Evolutionary conservation across 2,888 invertebrate species (phyloP).

Genomic region (Sceliomorpha sp.): DNA sequence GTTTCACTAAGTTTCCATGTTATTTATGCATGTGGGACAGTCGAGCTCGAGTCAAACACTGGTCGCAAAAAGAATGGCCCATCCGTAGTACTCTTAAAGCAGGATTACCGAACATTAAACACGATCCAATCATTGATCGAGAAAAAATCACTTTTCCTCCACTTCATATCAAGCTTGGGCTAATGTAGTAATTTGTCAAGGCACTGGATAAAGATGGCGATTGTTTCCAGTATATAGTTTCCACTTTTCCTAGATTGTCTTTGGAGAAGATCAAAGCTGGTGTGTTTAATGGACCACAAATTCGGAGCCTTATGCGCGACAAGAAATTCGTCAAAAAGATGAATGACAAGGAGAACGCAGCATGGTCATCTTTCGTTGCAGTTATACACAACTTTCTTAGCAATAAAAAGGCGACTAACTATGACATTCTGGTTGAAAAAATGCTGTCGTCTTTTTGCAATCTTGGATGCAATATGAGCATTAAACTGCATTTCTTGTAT

Average conservation of each 20-base stretch:
- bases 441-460: constrained; percentile 53
- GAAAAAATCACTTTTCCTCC: constrained; percentile 26
- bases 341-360: no score
- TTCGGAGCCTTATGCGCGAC: constrained; percentile 24
- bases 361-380: no score
- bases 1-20: constrained; percentile 41
- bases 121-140: constrained; percentile 11
- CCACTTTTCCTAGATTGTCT: constrained; percentile 18
- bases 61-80: background rate
- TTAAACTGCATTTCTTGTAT: constrained; percentile 67
- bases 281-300: constrained; percentile 40
- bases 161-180: constrained; percentile 27
- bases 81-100: background rate
- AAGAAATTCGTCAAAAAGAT: background rate
- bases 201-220: constrained; percentile 23
- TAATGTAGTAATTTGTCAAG: no score
- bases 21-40: constrained; percentile 48
- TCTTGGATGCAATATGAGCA: constrained; percentile 59
- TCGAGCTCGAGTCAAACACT: background rate
- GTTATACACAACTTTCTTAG: constrained; percentile 44
- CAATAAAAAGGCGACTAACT: constrained; percentile 45
- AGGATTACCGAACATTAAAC: constrained; percentile 20
- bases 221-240: constrained; percentile 24
- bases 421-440: constrained; percentile 48
- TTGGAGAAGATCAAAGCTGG: constrained; percentile 36